Conservation (phyloP, 2,113 vertebrate species). For the Okapia johnstoni region DNA sequence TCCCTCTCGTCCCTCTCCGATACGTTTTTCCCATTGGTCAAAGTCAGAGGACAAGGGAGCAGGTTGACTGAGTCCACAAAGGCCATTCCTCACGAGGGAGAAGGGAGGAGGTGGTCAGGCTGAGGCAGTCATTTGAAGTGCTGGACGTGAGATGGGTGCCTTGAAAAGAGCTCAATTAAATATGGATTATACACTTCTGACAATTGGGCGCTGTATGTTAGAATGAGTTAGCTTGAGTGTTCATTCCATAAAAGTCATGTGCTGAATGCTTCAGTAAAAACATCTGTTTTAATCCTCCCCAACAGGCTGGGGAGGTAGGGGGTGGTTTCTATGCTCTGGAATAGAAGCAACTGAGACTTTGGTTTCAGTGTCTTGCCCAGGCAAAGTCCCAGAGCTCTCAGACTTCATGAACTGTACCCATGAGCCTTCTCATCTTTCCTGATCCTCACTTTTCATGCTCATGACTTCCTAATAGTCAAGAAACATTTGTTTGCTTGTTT, state of each 20-base stretch:
- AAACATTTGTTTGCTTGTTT: not conserved
- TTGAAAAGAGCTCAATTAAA: not conserved
- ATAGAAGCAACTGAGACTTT: not conserved
- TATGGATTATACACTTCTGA: not conserved
- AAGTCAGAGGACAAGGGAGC: not conserved
- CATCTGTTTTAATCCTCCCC: not conserved
- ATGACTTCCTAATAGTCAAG: not conserved
- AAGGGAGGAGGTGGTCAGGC: not conserved
- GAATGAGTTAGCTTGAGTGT: not conserved
- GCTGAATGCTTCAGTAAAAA: not conserved
- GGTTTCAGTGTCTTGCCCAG: not conserved
- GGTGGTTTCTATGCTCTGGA: not conserved
- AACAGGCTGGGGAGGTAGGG: not conserved
- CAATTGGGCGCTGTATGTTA: not conserved
- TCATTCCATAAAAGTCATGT: not conserved
- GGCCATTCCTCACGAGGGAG: not conserved
- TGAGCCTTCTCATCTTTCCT: not conserved
- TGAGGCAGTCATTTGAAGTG: not conserved
- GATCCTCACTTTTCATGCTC: not conserved
- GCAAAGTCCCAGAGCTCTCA: not conserved
- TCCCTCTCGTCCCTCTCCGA: not conserved
- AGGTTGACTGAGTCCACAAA: not conserved
- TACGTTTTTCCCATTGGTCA: not conserved
- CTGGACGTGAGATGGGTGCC: not conserved
- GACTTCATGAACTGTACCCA: not conserved